Conservation (phyloP, 2,888 invertebrate genomes). For the Gisinianus flammeolus region DNA sequence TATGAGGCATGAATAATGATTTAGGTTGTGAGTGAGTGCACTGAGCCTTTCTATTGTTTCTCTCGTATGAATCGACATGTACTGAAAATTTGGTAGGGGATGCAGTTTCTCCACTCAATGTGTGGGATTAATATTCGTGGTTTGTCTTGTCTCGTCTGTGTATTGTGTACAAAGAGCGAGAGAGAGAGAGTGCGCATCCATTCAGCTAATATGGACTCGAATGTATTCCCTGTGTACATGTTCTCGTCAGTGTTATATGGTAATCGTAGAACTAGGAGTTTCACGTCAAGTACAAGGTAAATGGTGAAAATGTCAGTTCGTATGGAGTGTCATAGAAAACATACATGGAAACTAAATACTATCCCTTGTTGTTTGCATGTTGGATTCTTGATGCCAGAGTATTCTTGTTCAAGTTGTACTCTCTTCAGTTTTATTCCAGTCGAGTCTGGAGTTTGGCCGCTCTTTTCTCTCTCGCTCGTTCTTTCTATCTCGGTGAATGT, state of each 20-base stretch:
- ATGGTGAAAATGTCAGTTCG: constrained; percentile 28
- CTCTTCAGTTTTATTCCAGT: background rate
- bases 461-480: background rate
- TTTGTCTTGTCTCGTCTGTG: constrained; percentile 19
- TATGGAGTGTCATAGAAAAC: background rate
- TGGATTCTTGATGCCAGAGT: background rate
- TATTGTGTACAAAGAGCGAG: background rate
- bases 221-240: background rate
- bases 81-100: background rate
- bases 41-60: background rate
- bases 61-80: background rate
- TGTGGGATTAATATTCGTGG: constrained; percentile 21
- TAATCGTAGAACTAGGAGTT: constrained; percentile 21
- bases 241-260: background rate
- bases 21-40: constrained; percentile 18
- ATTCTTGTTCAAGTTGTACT: background rate
- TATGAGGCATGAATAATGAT: constrained; percentile 35
- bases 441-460: background rate
- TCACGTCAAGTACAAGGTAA: constrained; percentile 30
- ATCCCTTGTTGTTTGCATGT: constrained; percentile 19
- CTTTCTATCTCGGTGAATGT: background rate
- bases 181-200: background rate
- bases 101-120: background rate
- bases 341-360: constrained; percentile 19
- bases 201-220: background rate